Base-by-base conservation (phyloP, 1,140 invertebrate genomes). In the Cydia pomonella region DNA sequence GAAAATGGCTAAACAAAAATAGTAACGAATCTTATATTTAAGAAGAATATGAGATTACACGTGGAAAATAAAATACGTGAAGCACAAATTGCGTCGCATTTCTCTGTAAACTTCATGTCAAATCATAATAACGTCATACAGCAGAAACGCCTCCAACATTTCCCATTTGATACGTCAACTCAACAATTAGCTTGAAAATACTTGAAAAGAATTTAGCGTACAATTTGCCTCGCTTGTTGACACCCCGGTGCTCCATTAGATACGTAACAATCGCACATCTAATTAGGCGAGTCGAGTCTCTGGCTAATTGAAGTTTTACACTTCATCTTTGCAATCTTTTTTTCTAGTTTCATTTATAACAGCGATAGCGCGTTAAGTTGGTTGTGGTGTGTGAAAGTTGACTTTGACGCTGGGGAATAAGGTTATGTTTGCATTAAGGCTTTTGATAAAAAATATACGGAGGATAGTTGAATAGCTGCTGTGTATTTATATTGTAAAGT, bases 221-320 rank as follows among this genome's bases (percentile, higher is more conserved):
- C 53, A 59, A 59, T 69, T 69, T 33, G 29, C n/a, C n/a, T 69
- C 64, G 64, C 64, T 69, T 69, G 64, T 69, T 69, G 64, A 69
- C 64, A 69, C 64, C 62, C 63, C 16, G 5, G 63, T 29, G 64
- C 27, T 33, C 64, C 64, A 41, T 69, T 69, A 33, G 64, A 38
- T 41, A 38, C 64, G 64, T 69, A n/a, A 69, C 64, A 69, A 69
- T 69, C 3, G 64, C 64, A 69, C 27, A 69, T 69, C 29, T 69
- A 69, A 69, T 69, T 69, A 69, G 29, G 27, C 29, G 16, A 16
- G 23, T 29, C 16, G 63, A 66, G 33, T 21, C 33, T 38, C 64
- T 29, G 27, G n/a, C 63, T 69, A 69, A 69, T 69, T 69, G 64
- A 69, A 69, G 64, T 69, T 69, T 69, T 33, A 18, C 64, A 33